Percentiles rank a stretch among this genome's conserved stretches.
Conservation (phyloP, 2,113 vertebrate genomes). For the Hyaena hyaena region DNA sequence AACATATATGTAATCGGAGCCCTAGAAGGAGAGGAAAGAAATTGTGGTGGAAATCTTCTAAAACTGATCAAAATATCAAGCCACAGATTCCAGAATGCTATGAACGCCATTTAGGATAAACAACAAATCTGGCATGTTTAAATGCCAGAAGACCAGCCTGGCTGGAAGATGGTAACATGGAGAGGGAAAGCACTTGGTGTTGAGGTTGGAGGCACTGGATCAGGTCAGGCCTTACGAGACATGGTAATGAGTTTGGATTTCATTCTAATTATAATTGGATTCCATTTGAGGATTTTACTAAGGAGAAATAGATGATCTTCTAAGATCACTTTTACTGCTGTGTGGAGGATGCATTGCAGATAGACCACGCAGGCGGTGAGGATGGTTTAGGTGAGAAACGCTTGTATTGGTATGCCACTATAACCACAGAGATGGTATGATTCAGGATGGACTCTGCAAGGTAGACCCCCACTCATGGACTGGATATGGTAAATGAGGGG, state of each 20-base stretch:
- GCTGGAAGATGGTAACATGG: background rate
- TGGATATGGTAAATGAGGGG: background rate
- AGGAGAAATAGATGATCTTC: background rate
- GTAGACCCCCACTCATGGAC: background rate
- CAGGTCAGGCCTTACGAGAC: background rate
- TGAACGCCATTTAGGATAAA: background rate
- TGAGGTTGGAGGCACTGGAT: background rate
- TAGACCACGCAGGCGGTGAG: background rate
- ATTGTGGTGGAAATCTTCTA: background rate
- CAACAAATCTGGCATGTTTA: background rate
- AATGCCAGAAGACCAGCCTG: background rate
- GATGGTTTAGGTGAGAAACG: background rate
- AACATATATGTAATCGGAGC: background rate
- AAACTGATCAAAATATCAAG: background rate
- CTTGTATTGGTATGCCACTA: background rate
- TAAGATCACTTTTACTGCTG: background rate
- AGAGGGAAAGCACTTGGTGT: background rate
- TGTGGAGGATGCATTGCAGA: background rate
- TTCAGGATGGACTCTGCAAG: background rate
- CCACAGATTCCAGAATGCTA: background rate
- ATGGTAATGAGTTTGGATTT: background rate
- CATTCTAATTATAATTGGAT: background rate
- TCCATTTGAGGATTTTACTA: background rate
- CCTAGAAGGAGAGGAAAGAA: background rate
- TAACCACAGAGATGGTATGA: background rate